Evolutionary conservation across 2,888 invertebrate species (phyloP).

Genomic region (Philaethria dido): DNA sequence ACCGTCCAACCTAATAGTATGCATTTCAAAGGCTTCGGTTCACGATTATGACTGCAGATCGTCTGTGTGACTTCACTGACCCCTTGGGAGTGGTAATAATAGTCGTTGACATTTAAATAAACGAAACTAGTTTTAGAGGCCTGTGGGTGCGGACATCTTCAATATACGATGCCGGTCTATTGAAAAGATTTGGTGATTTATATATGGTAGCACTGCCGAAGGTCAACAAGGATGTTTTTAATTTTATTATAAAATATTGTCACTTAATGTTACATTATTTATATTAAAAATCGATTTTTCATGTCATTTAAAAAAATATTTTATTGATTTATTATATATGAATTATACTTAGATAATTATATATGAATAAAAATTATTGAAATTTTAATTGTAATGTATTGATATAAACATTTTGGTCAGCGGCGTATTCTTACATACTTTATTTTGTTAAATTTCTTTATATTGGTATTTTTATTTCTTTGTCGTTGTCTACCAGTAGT

Average conservation of each 20-base stretch:
- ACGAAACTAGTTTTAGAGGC: slow-evolving; percentile 69
- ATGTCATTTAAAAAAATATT: neutral
- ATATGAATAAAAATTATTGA: neutral
- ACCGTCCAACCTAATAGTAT: slow-evolving; percentile 4
- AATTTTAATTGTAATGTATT: neutral
- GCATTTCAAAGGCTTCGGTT: slow-evolving; percentile 36
- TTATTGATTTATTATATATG: neutral
- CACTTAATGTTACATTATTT: slow-evolving; percentile 9
- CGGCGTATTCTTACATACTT: too few relatives aligned
- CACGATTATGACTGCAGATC: slow-evolving; percentile 47
- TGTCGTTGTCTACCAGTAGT: too few relatives aligned
- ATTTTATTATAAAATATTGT: slow-evolving; percentile 16
- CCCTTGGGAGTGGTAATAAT: slow-evolving; percentile 67
- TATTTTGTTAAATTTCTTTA: too few relatives aligned
- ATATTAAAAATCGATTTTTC: slow-evolving; percentile 2
- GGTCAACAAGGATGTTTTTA: slow-evolving; percentile 35
- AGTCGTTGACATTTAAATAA: slow-evolving; percentile 73
- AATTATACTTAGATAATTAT: neutral
- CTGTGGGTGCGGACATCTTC: slow-evolving; percentile 51
- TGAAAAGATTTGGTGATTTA: slow-evolving; percentile 57
- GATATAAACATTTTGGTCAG: too few relatives aligned
- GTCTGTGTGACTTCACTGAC: slow-evolving; percentile 61
- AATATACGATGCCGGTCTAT: slow-evolving; percentile 48
- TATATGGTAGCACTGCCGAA: slow-evolving; percentile 39
- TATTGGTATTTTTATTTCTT: too few relatives aligned